Conservation (phyloP, 1,140 invertebrate genomes). For the Heliconius nattereri region DNA sequence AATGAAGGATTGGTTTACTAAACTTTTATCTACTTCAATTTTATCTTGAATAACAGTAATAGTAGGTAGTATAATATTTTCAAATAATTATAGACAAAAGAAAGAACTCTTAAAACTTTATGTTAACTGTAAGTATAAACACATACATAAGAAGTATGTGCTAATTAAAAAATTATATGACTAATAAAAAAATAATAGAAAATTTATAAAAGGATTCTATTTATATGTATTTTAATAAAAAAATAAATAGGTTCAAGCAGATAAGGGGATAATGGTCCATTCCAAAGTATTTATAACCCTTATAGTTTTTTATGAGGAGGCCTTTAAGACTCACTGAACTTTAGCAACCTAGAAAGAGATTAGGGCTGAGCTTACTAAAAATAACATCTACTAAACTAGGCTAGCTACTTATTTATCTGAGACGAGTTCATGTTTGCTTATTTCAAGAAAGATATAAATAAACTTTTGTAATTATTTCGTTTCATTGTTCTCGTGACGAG, state of each 20-base stretch:
- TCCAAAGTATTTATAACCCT: neutral
- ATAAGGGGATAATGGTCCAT: neutral
- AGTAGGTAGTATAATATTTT: too few species aligned
- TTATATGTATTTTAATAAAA: too few species aligned
- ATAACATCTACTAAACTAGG: neutral
- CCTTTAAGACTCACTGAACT: conserved; percentile 9
- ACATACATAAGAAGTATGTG: neutral
- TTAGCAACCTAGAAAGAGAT: conserved; percentile 3
- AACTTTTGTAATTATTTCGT: neutral
- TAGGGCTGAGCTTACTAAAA: conserved; percentile 1
- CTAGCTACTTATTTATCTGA: neutral
- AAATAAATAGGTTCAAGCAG: neutral
- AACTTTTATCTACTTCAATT: too few species aligned
- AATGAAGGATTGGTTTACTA: neutral
- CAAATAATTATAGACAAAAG: too few species aligned
- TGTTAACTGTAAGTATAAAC: too few species aligned
- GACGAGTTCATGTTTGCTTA: neutral
- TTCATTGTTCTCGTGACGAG: too few species aligned
- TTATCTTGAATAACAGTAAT: too few species aligned
- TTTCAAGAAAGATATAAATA: too few species aligned
- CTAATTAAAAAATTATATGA: neutral
- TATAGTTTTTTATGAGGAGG: conserved; percentile 8
- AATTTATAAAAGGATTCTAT: neutral
- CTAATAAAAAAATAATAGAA: neutral
- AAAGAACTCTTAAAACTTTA: too few species aligned